phyloP scores from a whole-genome alignment of 2,888 invertebrate genomes.

The Philopedon plagiatum region DNA sequence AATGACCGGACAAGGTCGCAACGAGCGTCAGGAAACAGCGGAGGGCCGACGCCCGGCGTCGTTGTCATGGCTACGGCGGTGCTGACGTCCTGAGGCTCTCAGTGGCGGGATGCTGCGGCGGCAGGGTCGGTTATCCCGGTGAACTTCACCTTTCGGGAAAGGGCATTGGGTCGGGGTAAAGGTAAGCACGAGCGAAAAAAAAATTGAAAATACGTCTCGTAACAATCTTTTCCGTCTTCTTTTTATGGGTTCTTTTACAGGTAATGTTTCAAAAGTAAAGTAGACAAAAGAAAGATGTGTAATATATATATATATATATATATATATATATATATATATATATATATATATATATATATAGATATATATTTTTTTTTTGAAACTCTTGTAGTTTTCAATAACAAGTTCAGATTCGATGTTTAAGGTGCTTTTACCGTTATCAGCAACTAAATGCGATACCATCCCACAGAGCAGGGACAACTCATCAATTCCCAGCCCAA shows the following conservation, averaged over 20 bases:
- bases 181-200: not conserved
- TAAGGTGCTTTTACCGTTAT: too few relatives aligned
- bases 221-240: not conserved
- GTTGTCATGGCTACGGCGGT: conserved; percentile 64
- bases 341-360: too few relatives aligned
- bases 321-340: too few relatives aligned
- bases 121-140: conserved; percentile 15
- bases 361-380: too few relatives aligned
- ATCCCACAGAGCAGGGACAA: too few relatives aligned
- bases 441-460: too few relatives aligned
- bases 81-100: conserved; percentile 57
- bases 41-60: conserved; percentile 64
- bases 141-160: conserved; percentile 47
- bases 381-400: too few relatives aligned
- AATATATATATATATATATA: too few relatives aligned
- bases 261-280: too few relatives aligned
- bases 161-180: conserved; percentile 43
- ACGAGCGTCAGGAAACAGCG: conserved; percentile 63
- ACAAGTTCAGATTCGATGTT: too few relatives aligned
- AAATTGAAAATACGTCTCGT: not conserved
- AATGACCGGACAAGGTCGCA: conserved; percentile 64
- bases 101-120: conserved; percentile 37
- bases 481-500: too few relatives aligned
- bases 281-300: too few relatives aligned
- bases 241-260: not conserved